A percentile compares a stretch with the other conserved stretches of the same genome.
These are phyloP conservation scores for Lepidonotus clava DNA, from an alignment of 2,888 invertebrate genomes.

Conservation along the genomic window DNA sequence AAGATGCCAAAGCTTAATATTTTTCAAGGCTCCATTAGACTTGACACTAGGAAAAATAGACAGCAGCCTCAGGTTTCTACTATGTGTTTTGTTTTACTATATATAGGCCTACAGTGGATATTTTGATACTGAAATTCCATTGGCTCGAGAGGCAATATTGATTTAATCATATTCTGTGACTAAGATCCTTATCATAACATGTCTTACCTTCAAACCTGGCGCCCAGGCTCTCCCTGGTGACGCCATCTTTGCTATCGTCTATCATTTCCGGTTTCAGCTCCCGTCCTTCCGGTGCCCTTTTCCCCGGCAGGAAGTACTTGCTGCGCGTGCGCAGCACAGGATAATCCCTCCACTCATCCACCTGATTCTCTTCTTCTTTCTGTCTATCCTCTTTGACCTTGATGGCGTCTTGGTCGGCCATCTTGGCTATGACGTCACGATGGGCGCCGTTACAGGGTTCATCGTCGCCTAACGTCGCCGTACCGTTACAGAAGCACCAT, in stretches of 20 bases:
- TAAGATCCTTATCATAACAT: no score
- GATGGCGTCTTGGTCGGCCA: background rate
- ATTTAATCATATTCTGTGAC: no score
- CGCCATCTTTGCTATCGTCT: background rate
- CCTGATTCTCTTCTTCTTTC: background rate
- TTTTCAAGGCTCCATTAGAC: no score
- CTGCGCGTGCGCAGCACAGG: background rate
- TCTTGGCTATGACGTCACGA: conserved; percentile 52
- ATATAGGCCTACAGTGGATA: no score
- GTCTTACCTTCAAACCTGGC: conserved; percentile 17
- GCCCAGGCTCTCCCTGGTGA: background rate
- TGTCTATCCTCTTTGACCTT: background rate
- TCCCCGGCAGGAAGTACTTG: background rate
- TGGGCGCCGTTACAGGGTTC: conserved; percentile 57
- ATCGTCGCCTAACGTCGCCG: background rate
- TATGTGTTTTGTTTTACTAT: no score
- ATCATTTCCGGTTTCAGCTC: background rate
- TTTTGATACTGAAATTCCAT: no score
- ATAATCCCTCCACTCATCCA: background rate
- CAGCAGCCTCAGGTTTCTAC: no score
- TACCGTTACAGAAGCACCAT: conserved; percentile 67
- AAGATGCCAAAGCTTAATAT: no score
- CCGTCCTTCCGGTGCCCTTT: conserved; percentile 4
- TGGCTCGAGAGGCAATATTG: no score
- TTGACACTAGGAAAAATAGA: no score